Conservation (phyloP, 2,113 vertebrate genomes). For the Loxodonta africana region DNA sequence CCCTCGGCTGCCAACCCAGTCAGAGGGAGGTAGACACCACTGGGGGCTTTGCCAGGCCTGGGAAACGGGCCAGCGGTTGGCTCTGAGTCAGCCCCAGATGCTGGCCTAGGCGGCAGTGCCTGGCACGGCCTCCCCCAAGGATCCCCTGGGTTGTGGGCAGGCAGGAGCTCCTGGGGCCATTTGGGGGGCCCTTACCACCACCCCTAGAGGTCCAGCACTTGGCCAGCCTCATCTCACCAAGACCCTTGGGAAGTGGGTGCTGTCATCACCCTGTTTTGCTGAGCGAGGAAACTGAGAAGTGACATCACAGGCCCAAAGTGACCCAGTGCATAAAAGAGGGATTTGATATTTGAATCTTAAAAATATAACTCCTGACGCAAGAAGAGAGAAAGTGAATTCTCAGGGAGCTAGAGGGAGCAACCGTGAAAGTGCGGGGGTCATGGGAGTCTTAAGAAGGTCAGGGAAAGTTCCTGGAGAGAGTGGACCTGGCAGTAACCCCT, state of each 20-base stretch:
- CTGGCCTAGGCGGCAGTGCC: conserved; percentile 65
- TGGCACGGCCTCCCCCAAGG: conserved; percentile 70
- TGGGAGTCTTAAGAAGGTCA: background rate
- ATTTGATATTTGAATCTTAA: background rate
- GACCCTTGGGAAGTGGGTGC: no score
- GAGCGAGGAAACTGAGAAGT: background rate
- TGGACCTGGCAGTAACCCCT: background rate
- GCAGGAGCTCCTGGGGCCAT: background rate
- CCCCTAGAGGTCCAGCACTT: background rate
- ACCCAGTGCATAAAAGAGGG: background rate
- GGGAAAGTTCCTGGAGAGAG: background rate
- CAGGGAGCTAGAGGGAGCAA: background rate
- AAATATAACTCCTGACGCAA: background rate
- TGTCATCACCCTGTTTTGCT: background rate
- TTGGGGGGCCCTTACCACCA: background rate
- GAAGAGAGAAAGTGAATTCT: background rate
- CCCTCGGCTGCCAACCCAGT: background rate
- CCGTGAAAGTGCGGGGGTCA: background rate
- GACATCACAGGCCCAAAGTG: background rate
- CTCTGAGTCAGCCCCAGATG: conserved; percentile 65
- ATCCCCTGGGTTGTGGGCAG: background rate
- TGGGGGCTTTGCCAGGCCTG: conserved; percentile 55
- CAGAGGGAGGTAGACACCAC: background rate
- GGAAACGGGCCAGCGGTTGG: conserved; percentile 74
- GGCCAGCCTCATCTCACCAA: background rate